Percentiles rank a stretch among this genome's conserved stretches.
Evolutionary conservation across 37 sponge, comb jelly and placozoan genomes (phyloP).

Genomic region (Oopsacas minuta): DNA sequence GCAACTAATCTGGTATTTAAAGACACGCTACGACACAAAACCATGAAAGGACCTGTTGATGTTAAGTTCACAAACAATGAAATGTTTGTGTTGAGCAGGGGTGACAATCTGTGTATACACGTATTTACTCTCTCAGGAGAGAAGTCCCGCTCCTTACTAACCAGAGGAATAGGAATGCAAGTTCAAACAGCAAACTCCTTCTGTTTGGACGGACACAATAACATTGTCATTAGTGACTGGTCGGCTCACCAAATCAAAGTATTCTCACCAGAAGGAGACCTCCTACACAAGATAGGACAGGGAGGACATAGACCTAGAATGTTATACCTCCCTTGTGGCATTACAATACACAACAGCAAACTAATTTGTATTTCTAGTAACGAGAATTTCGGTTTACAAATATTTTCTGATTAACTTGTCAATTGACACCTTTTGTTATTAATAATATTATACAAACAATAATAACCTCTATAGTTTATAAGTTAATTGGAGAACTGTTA

Average conservation of each 20-base stretch:
- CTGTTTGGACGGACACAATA: background rate
- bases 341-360: background rate
- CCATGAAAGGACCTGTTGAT: background rate
- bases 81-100: background rate
- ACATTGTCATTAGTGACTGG: background rate
- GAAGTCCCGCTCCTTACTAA: background rate
- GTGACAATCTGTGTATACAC: background rate
- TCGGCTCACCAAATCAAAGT: background rate
- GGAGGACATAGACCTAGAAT: background rate
- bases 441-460: too few relatives aligned
- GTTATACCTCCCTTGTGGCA: background rate
- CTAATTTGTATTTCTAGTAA: background rate
- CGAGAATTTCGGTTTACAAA: background rate
- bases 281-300: background rate
- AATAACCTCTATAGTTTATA: too few relatives aligned
- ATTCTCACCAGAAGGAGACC: background rate
- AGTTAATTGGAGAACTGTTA: too few relatives aligned
- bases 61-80: background rate
- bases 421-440: too few relatives aligned
- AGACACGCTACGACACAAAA: background rate
- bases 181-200: background rate
- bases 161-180: conserved; percentile 17
- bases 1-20: background rate
- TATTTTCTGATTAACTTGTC: background rate
- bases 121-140: conserved; percentile 7